Evolutionary conservation across 2,888 invertebrate genomes (phyloP), one percentile per base, ranked within the genome.

Genomic region (Sinelater perroti): DNA sequence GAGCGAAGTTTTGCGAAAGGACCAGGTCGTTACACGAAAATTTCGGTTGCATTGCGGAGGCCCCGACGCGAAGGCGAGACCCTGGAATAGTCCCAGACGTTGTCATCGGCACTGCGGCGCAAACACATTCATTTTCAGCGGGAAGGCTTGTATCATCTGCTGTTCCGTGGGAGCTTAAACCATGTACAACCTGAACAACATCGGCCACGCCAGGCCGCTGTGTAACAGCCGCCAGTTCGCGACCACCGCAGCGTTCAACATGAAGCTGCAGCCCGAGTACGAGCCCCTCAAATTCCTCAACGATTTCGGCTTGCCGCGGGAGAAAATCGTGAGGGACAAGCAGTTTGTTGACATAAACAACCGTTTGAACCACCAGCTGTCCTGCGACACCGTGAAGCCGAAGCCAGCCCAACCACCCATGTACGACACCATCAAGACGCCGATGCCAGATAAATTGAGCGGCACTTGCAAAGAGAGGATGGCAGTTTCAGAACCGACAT

Each of bases 191-290:
- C 6, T 45, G 10, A 45, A 30, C 13, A 28, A 18, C 10, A 14
- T 45, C 3, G 44, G 44, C 4, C 33, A 13, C 13, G 35, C 20
- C 13, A 47, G 17, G 30, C 33, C 33, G 2, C 4, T 30, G 10
- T 47, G 33, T 50, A 42, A 47, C 26, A 57, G 45, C 44, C 60
- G 56, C 14, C 61, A 53, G 8, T 61, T 42, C 30, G 21, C 50
- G 10, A 54, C 61, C 18, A 8, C 31, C 10, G 52, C 49, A 40
- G 47, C 49, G 3, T 53, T 56, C 7, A 24, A 42, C 7, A 42
- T 42, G 31, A 36, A 18, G 8, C 40, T 51, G 8, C 33, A 42
- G n/a, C 35, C 49, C 3, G 44, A 49, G 6, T 56, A 56, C 44
- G 17, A 30, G 5, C 24, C 31, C 31, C 35, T 42, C 13, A 52